phyloP scores from a whole-genome alignment of 2,113 vertebrate genomes.

The Alces alces region DNA sequence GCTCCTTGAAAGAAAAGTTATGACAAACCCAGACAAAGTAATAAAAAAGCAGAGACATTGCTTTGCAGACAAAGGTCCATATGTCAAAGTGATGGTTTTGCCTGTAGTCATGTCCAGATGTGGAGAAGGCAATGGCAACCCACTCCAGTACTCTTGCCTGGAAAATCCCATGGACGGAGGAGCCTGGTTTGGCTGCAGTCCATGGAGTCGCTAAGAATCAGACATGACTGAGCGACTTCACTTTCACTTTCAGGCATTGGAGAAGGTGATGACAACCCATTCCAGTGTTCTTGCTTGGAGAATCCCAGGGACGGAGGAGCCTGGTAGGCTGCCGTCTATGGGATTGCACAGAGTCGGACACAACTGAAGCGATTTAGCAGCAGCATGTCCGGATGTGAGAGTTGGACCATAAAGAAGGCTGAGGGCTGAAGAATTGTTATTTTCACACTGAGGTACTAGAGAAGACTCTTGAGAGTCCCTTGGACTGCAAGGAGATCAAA shows the following conservation, averaged over 20 bases:
- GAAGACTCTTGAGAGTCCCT: neutral
- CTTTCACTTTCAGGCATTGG: neutral
- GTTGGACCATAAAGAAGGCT: neutral
- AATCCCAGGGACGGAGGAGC: neutral
- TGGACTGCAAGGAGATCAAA: neutral
- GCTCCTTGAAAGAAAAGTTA: neutral
- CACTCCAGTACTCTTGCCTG: neutral
- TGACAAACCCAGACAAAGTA: neutral
- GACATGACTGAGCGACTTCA: neutral
- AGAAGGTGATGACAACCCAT: neutral
- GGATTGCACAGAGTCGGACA: neutral
- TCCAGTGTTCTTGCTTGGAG: neutral
- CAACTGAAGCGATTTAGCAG: fast-evolving
- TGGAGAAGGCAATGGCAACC: neutral
- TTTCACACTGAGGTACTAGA: neutral
- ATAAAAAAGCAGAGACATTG: neutral
- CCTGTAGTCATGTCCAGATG: neutral
- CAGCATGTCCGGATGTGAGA: neutral
- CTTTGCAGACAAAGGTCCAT: neutral
- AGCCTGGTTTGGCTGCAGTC: neutral
- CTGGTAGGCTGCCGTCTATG: neutral
- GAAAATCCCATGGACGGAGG: neutral
- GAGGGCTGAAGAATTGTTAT: neutral
- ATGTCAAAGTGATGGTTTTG: neutral
- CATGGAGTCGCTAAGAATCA: fast-evolving